Percentiles rank a stretch among this genome's conserved stretches.
Evolutionary conservation across 2,113 vertebrate genomes (phyloP).

Genomic region (Grallaria varia): DNA sequence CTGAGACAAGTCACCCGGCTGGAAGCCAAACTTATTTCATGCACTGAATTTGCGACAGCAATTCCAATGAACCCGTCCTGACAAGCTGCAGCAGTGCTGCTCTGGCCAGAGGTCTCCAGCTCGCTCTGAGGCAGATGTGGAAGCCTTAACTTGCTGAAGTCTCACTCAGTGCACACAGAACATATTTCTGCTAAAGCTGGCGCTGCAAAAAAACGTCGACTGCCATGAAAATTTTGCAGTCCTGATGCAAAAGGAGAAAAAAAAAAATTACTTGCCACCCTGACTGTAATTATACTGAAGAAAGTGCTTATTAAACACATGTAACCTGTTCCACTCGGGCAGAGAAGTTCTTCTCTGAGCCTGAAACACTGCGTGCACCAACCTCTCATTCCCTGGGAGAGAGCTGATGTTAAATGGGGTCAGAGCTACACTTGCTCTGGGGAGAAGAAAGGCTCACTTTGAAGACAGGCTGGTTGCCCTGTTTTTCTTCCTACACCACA

Average conservation of each 20-base stretch:
- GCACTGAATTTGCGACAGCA: constrained; percentile 4
- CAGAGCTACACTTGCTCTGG: constrained; percentile 46
- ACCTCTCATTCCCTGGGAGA: neutral
- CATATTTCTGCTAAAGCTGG: neutral
- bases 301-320: neutral
- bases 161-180: neutral
- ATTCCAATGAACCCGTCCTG: neutral
- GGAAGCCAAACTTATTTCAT: constrained; percentile 12
- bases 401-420: constrained; percentile 44
- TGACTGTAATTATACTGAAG: neutral
- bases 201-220: neutral
- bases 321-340: neutral
- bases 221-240: neutral
- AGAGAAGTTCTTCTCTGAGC: neutral
- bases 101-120: neutral
- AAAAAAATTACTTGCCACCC: neutral
- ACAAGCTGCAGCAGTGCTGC: neutral
- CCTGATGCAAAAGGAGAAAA: neutral
- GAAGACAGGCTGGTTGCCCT: constrained; percentile 58
- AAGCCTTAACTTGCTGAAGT: neutral
- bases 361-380: neutral
- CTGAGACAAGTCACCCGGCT: constrained; percentile 28
- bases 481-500: constrained; percentile 62
- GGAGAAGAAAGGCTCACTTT: constrained; percentile 55
- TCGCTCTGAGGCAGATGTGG: neutral